A percentile compares a stretch with the other conserved stretches of the same genome.
Conservation (phyloP, 2,797 vertebrate genomes). For the Liasis olivaceus region DNA sequence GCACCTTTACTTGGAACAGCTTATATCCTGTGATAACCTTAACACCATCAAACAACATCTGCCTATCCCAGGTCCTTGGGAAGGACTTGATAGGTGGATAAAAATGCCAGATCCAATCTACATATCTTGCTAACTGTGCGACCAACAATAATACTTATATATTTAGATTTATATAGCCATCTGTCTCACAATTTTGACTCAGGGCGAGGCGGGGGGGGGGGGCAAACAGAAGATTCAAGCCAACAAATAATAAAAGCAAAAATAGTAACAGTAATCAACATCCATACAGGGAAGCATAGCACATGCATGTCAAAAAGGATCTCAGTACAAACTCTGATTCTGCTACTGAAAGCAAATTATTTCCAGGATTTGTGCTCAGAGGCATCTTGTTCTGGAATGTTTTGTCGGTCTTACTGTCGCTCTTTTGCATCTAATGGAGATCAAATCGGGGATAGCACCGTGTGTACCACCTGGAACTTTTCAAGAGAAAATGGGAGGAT, state of each 20-base stretch:
- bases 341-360: background rate
- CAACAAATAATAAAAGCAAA: background rate
- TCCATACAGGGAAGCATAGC: background rate
- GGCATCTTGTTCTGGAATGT: background rate
- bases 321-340: background rate
- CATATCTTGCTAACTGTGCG: too few relatives aligned
- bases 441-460: background rate
- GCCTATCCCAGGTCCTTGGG: too few relatives aligned
- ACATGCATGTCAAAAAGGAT: background rate
- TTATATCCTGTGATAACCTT: too few relatives aligned
- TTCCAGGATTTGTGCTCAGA: background rate
- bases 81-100: too few relatives aligned
- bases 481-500: background rate
- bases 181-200: background rate
- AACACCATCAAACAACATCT: too few relatives aligned
- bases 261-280: background rate
- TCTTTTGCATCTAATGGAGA: background rate
- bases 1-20: too few relatives aligned
- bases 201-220: background rate
- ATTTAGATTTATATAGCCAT: background rate
- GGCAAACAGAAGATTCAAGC: too few relatives aligned
- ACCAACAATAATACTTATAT: background rate
- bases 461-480: background rate
- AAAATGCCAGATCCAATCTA: too few relatives aligned
- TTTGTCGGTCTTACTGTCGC: background rate